Base-by-base conservation (phyloP, 2,797 vertebrate species). In the Mus minutoides region DNA sequence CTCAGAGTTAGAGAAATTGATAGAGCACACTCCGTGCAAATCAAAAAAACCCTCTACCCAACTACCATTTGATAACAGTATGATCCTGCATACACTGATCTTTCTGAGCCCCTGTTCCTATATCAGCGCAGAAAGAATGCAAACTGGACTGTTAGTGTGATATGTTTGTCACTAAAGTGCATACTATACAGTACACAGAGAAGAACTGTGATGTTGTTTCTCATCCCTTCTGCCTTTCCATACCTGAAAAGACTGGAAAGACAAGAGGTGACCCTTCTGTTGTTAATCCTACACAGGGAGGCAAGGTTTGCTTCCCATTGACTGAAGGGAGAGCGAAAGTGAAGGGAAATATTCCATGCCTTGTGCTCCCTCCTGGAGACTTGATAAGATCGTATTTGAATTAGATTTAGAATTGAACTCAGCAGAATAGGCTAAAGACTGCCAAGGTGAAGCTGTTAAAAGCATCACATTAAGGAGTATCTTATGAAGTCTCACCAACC, bases 341-440 rank as follows among this genome's bases (percentile, higher is more conserved):
- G 91, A 58, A 10, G 19, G 11, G 52, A 62, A 62, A 24, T 34
- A 2, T 71, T 46, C 60, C 29, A 67, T 1, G 40, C 2, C n/a
- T 91, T 37, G 52, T 86, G 34, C 0, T 96, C 3, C 94, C 71
- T 95, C 84, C 21, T 46, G 62, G 31, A 94, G 79, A 94, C 46
- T 19, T 88, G 52, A 62, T 84, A 76, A 93, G 67, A 52, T n/a
- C 49, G 17, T 82, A 34, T 7, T 92, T 37, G 58, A 94, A 58
- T 67, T 76, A 49, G 43, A 79, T 37, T 87, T 90, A 60, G 19
- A 94, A 94, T 13, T 75, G 52, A 93, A 31, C 56, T 83, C 52
- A 58, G 49, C 4, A 87, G 73, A 89, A 92, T 46, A 37, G 88
- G 34, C 58, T 80, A 60, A 92, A 67, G 14, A 26, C 26, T 85